A percentile compares a stretch with the other conserved stretches of the same genome.
phyloP scores from a whole-genome alignment of 2,888 invertebrate species.

The Lasioglossum vierecki region DNA sequence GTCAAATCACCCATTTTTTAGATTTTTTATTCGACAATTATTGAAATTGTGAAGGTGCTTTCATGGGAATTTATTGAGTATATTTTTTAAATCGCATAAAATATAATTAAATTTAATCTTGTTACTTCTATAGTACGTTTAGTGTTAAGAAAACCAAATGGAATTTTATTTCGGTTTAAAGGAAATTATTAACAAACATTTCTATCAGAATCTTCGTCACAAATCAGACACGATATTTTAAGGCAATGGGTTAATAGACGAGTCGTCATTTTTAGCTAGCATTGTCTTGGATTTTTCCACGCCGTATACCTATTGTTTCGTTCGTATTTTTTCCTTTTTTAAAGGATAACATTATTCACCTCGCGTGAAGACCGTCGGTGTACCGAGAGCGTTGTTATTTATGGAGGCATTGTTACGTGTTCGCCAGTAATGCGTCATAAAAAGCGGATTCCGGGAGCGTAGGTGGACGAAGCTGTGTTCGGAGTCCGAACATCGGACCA shows the following conservation, averaged over 20 bases:
- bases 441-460: constrained; percentile 42
- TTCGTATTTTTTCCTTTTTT: background rate
- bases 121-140: no score
- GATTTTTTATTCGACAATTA: no score
- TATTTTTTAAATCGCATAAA: no score
- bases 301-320: constrained; percentile 26
- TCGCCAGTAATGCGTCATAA: constrained; percentile 55
- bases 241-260: background rate
- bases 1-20: no score
- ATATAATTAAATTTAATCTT: no score
- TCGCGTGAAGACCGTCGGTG: constrained; percentile 35
- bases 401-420: constrained; percentile 58
- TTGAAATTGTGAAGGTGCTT: no score
- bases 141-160: no score
- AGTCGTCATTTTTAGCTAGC: constrained; percentile 4
- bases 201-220: no score
- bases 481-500: constrained; percentile 27
- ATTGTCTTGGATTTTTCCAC: constrained; percentile 25
- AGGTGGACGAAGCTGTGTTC: constrained; percentile 28
- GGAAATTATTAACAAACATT: no score
- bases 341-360: constrained; percentile 21
- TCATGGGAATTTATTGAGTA: no score
- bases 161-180: no score
- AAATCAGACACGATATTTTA: no score
- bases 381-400: constrained; percentile 51